A percentile compares a stretch with the other conserved stretches of the same genome.
These are phyloP conservation scores for Isichthys henryi DNA, from an alignment of 2,113 vertebrate genomes.

Conservation along the genomic window DNA sequence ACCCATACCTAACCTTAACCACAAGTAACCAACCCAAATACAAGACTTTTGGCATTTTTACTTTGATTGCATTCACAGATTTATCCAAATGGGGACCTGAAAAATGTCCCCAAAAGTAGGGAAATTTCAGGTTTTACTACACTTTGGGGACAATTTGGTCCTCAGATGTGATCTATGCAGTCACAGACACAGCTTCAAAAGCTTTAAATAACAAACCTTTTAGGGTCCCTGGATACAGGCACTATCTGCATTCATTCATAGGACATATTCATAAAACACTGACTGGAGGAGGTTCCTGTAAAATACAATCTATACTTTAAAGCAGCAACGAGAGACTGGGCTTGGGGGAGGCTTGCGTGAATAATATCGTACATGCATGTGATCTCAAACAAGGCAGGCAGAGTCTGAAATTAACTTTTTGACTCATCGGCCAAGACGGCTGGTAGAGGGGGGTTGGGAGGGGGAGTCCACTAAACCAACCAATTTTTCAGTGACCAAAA, in stretches of 20 bases:
- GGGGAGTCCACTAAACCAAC: not conserved
- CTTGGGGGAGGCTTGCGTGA: not conserved
- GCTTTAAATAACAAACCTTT: not conserved
- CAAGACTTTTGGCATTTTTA: too few species aligned
- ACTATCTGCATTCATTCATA: not conserved
- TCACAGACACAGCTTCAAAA: not conserved
- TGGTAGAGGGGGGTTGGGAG: not conserved
- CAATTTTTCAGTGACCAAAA: not conserved
- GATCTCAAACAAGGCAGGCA: not conserved
- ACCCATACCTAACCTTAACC: too few species aligned
- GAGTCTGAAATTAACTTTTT: not conserved
- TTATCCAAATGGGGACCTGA: too few species aligned
- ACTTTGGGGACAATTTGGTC: too few species aligned
- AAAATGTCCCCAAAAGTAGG: too few species aligned
- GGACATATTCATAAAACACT: not conserved
- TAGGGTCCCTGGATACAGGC: not conserved
- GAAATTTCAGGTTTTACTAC: too few species aligned
- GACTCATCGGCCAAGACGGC: not conserved
- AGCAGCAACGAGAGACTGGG: not conserved
- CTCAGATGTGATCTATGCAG: too few species aligned
- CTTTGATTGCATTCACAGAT: too few species aligned
- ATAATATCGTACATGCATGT: not conserved
- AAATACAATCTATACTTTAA: not conserved
- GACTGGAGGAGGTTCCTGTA: constrained; percentile 1
- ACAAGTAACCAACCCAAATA: too few species aligned